Percentiles rank a stretch among this genome's conserved stretches.
These are phyloP conservation scores for Melanitta fusca DNA, from an alignment of 2,797 vertebrate genomes.

Conservation along the genomic window DNA sequence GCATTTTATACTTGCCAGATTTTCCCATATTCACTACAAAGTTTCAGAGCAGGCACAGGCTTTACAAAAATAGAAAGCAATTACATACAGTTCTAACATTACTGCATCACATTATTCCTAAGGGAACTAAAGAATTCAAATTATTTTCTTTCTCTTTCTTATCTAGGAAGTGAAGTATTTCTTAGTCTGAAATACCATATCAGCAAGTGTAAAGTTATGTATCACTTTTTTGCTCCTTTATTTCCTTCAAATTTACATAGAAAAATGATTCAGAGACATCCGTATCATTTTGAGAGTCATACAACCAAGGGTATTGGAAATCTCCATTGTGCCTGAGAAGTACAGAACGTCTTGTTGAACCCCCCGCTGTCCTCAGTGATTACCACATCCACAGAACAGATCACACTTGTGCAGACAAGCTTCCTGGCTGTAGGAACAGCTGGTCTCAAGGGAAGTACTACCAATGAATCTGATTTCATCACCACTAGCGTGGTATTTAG, in stretches of 20 bases:
- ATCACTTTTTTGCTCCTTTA: background rate
- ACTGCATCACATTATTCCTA: constrained; percentile 16
- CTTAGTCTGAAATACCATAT: background rate
- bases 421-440: background rate
- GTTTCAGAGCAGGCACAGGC: background rate
- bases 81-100: constrained; percentile 46
- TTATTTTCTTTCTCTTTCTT: background rate
- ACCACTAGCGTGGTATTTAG: background rate
- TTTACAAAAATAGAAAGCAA: constrained; percentile 62
- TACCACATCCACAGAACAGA: background rate
- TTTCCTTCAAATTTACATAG: background rate
- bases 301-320: background rate
- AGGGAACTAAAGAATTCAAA: constrained; percentile 16
- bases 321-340: background rate
- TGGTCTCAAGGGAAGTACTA: background rate
- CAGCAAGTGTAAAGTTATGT: background rate
- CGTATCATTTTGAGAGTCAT: background rate
- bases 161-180: constrained; percentile 25
- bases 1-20: background rate
- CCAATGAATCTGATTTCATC: background rate
- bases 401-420: rapidly evolving
- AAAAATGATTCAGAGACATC: background rate
- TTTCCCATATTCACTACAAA: background rate
- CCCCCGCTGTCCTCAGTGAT: background rate
- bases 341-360: background rate